These are phyloP conservation scores for Keiferia lycopersicella DNA, from an alignment of 2,888 invertebrate species.

Conservation along the genomic window DNA sequence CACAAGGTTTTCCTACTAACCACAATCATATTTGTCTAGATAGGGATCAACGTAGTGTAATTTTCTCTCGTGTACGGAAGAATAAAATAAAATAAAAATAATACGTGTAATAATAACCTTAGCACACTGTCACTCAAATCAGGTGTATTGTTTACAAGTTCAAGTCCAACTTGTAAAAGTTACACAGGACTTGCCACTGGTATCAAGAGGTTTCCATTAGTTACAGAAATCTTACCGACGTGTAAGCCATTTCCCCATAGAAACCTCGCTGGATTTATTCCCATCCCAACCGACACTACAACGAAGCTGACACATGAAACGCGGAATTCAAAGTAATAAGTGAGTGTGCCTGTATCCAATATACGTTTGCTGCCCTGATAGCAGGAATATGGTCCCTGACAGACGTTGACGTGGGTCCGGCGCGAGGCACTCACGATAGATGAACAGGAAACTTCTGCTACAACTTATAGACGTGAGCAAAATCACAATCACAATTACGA, in stretches of 20 bases:
- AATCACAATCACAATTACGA: neutral
- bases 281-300: neutral
- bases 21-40: neutral
- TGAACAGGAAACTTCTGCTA: slow-evolving; percentile 7
- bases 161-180: too few relatives aligned
- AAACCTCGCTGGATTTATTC: too few relatives aligned
- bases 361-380: neutral
- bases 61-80: too few relatives aligned
- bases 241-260: too few relatives aligned
- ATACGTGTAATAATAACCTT: too few relatives aligned
- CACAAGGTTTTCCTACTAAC: slow-evolving; percentile 6
- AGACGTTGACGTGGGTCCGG: slow-evolving; percentile 19
- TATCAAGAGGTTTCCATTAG: too few relatives aligned
- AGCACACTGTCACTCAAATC: too few relatives aligned
- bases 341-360: slow-evolving; percentile 6
- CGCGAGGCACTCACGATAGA: neutral
- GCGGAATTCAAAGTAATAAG: slow-evolving; percentile 1
- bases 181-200: too few relatives aligned
- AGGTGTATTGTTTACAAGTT: too few relatives aligned
- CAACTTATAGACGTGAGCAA: slow-evolving; percentile 7
- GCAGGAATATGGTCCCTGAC: slow-evolving; percentile 11
- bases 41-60: neutral
- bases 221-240: too few relatives aligned
- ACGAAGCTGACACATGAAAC: neutral
- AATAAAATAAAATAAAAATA: too few relatives aligned